A percentile compares a stretch with the other conserved stretches of the same genome.
Conservation (phyloP, 2,113 vertebrate genomes). For the Hymenochirus boettgeri region DNA sequence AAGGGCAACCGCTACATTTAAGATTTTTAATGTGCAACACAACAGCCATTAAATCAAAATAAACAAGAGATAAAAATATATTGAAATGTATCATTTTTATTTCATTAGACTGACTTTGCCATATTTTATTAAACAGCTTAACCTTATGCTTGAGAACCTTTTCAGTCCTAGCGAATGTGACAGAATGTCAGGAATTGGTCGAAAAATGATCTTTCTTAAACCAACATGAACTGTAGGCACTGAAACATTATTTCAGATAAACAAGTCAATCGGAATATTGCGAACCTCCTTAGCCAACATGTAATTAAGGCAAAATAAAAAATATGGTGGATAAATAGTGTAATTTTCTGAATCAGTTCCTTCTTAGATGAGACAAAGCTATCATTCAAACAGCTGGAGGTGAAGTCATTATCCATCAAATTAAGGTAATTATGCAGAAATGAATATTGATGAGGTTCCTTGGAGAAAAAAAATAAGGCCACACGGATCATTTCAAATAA, state of each 20-base stretch:
- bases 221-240: slow-evolving; percentile 1
- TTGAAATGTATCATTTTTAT: too few relatives aligned
- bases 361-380: slow-evolving; percentile 64
- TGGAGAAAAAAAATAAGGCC: slow-evolving; percentile 66
- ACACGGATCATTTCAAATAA: slow-evolving; percentile 13
- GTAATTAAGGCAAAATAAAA: slow-evolving; percentile 76
- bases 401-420: slow-evolving; percentile 73
- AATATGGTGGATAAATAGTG: slow-evolving; percentile 71
- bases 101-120: too few relatives aligned
- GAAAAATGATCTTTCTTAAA: neutral
- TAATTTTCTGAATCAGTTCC: slow-evolving; percentile 68
- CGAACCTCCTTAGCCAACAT: slow-evolving; percentile 68
- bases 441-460: slow-evolving; percentile 74
- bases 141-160: too few relatives aligned
- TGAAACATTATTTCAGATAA: slow-evolving; percentile 66
- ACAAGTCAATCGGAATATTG: slow-evolving; percentile 72
- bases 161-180: too few relatives aligned
- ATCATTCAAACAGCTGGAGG: slow-evolving; percentile 77
- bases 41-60: too few relatives aligned
- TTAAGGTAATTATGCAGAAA: slow-evolving; percentile 77
- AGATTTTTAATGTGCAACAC: too few relatives aligned
- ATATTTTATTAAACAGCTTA: too few relatives aligned
- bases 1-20: too few relatives aligned
- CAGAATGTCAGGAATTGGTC: too few relatives aligned
- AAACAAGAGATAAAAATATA: too few relatives aligned